These are phyloP conservation scores for Rhinella marina DNA, from an alignment of 2,797 vertebrate genomes.

Conservation along the genomic window DNA sequence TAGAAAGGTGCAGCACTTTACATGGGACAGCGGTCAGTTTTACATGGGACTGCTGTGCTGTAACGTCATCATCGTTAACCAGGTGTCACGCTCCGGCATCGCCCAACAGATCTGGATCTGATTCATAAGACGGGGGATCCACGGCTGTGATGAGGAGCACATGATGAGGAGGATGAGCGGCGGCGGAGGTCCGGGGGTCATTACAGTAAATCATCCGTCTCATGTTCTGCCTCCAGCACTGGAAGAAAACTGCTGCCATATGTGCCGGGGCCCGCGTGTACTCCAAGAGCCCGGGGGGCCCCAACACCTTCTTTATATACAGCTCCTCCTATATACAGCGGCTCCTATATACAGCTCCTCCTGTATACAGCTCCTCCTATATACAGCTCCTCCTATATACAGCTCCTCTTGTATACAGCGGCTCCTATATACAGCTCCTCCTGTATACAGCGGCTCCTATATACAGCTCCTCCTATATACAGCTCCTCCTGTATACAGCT, in stretches of 20 bases:
- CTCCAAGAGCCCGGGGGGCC: background rate
- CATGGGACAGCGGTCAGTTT: background rate
- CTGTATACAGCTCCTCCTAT: background rate
- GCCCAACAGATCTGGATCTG: no score
- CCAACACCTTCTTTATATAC: background rate
- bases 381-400: background rate
- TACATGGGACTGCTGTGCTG: background rate
- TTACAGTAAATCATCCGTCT: conserved; percentile 12
- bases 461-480: background rate
- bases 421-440: no score
- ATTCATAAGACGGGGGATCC: background rate
- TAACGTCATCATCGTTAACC: no score
- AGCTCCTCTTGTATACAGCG: background rate
- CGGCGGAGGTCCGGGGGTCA: background rate
- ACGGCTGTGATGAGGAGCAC: conserved; percentile 35
- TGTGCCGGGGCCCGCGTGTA: background rate
- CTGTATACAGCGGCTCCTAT: background rate
- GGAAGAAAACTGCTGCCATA: background rate
- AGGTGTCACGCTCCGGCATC: no score
- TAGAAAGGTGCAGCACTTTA: background rate
- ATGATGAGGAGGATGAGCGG: background rate
- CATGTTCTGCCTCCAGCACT: background rate
- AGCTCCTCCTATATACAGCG: background rate
- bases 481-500: background rate
- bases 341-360: background rate